Conservation (phyloP, 2,113 vertebrate genomes). For the Chelonoidis abingdonii region DNA sequence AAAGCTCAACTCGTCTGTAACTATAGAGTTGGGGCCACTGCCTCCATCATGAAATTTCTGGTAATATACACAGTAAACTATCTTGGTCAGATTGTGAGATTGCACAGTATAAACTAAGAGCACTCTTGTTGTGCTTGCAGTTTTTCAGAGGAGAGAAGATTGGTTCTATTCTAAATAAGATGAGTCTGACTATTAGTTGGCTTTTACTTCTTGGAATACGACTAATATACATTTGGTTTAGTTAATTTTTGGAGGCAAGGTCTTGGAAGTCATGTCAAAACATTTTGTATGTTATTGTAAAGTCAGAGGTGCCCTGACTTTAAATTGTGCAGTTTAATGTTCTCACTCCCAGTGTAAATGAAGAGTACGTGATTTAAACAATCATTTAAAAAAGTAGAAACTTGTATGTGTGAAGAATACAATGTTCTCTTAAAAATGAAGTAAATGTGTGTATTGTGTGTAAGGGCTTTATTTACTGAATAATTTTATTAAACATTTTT, state of each 20-base stretch:
- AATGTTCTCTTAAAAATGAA: background rate
- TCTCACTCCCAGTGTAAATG: background rate
- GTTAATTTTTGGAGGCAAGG: background rate
- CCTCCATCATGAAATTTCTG: slow-evolving; percentile 46
- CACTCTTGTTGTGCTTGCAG: background rate
- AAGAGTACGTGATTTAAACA: background rate
- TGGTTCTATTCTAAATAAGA: background rate
- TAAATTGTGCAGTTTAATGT: background rate
- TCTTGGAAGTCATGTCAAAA: background rate
- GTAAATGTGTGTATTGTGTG: background rate
- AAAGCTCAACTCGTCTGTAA: background rate
- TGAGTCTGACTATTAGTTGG: background rate
- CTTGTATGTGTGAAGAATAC: background rate
- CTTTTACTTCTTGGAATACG: background rate
- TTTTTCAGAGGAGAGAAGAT: background rate
- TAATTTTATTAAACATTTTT: background rate
- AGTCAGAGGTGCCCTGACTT: background rate
- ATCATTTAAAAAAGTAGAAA: background rate
- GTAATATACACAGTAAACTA: slow-evolving; percentile 30
- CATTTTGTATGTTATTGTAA: background rate
- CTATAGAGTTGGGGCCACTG: background rate
- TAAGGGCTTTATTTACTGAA: background rate
- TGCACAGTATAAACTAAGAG: background rate
- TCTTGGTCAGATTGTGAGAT: background rate
- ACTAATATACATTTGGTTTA: background rate